Conservation (phyloP, 1,140 invertebrate species). For the Tetraneura akinire region DNA sequence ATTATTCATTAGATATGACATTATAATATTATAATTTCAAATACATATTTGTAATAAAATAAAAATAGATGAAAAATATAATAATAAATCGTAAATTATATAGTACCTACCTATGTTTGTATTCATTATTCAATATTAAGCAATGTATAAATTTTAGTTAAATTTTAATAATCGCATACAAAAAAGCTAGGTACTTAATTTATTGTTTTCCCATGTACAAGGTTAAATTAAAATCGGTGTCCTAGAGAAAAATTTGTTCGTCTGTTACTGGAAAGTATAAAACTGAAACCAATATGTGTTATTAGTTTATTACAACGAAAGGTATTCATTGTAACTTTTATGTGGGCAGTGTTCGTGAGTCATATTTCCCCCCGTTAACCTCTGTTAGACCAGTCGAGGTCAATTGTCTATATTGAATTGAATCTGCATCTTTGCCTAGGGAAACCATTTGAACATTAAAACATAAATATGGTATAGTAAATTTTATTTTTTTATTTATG, state of each 20-base stretch:
- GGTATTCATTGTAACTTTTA: constrained; percentile 38
- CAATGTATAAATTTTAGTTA: too few relatives aligned
- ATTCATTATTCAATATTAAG: too few relatives aligned
- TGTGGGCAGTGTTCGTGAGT: constrained; percentile 37
- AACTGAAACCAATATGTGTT: not conserved
- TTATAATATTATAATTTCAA: too few relatives aligned
- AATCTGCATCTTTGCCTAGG: constrained; percentile 36
- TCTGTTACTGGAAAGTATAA: constrained; percentile 20
- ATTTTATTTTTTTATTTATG: not conserved
- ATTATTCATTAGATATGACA: too few relatives aligned
- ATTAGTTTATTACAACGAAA: constrained; percentile 21
- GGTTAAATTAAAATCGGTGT: not conserved
- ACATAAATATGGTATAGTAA: not conserved
- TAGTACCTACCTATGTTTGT: too few relatives aligned
- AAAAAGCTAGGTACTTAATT: too few relatives aligned
- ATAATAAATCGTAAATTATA: too few relatives aligned
- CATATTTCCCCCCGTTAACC: constrained; percentile 49
- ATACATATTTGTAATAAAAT: too few relatives aligned
- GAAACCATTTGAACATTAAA: constrained; percentile 21
- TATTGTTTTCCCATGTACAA: not conserved
- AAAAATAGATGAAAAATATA: too few relatives aligned
- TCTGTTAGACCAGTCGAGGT: constrained; percentile 39
- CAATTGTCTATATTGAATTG: constrained; percentile 43
- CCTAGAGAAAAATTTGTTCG: constrained; percentile 5
- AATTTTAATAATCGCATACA: too few relatives aligned